These are phyloP conservation scores for Speoplatyrhinus poulsoni DNA, from an alignment of 2,113 vertebrate species.

Conservation along the genomic window DNA sequence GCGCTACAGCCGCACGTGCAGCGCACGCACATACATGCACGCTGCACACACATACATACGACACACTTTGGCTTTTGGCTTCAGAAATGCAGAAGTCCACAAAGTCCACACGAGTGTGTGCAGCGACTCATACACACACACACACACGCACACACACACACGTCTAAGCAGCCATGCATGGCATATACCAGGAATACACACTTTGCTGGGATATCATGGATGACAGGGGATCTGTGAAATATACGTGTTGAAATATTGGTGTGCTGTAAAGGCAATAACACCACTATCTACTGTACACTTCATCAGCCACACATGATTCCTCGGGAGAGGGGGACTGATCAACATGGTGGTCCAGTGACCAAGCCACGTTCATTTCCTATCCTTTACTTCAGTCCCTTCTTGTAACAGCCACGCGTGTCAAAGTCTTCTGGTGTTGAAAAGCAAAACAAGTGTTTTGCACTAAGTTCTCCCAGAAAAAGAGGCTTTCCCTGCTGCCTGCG, in stretches of 20 bases:
- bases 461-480: slow-evolving; percentile 24
- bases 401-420: neutral
- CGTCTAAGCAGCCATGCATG: slow-evolving; percentile 1
- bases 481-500: slow-evolving; percentile 22
- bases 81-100: slow-evolving; percentile 9
- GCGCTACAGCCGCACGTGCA: slow-evolving; percentile 30
- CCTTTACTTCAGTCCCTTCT: neutral
- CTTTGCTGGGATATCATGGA: slow-evolving; percentile 5
- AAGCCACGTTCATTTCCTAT: slow-evolving; percentile 14
- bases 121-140: slow-evolving; percentile 6
- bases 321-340: slow-evolving; percentile 30
- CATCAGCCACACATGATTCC: slow-evolving; percentile 20
- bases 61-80: neutral
- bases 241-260: slow-evolving; percentile 36
- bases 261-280: slow-evolving; percentile 32
- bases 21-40: neutral
- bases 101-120: slow-evolving; percentile 6
- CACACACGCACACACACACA: slow-evolving; percentile 9
- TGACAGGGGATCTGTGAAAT: slow-evolving; percentile 21
- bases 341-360: slow-evolving; percentile 10
- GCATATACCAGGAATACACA: slow-evolving; percentile 25
- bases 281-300: slow-evolving; percentile 17
- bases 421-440: slow-evolving; percentile 22
- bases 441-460: slow-evolving; percentile 47
- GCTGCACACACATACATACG: neutral